These are phyloP conservation scores for Gortyna flavago DNA, from an alignment of 2,888 invertebrate species.

Conservation along the genomic window DNA sequence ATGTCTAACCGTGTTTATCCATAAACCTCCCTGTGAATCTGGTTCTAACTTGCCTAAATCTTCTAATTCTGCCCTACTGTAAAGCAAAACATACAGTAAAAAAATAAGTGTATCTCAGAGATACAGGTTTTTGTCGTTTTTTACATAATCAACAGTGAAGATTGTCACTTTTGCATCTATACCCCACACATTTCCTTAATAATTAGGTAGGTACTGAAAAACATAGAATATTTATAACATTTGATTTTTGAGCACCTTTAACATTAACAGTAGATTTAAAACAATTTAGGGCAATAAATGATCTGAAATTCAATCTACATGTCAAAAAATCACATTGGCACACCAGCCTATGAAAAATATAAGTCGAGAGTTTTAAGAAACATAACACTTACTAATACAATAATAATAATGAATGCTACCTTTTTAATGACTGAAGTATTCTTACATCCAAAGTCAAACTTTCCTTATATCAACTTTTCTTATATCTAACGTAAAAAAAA, in stretches of 20 bases:
- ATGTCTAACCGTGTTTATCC: too few relatives aligned
- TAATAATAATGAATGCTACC: slow-evolving; percentile 3
- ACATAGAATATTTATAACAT: slow-evolving; percentile 16
- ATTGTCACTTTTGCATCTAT: too few relatives aligned
- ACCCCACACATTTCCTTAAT: background rate
- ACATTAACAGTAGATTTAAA: background rate
- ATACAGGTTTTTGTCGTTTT: too few relatives aligned
- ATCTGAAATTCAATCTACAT: background rate
- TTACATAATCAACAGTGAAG: too few relatives aligned
- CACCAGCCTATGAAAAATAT: slow-evolving; percentile 3
- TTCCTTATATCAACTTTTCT: slow-evolving; percentile 6
- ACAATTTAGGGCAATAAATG: slow-evolving; percentile 6
- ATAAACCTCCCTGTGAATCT: too few relatives aligned
- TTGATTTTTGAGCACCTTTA: background rate
- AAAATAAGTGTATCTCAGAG: too few relatives aligned
- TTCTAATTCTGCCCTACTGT: too few relatives aligned
- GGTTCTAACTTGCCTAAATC: too few relatives aligned
- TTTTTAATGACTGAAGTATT: background rate
- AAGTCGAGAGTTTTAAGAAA: slow-evolving; percentile 17
- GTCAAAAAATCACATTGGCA: background rate
- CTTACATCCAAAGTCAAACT: slow-evolving; percentile 31
- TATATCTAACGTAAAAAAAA: slow-evolving; percentile 37
- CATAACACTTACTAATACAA: slow-evolving; percentile 11
- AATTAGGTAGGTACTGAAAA: slow-evolving; percentile 5
- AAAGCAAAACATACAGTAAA: too few relatives aligned